A percentile compares a stretch with the other conserved stretches of the same genome.
Conservation (phyloP, 2,113 vertebrate species). For the Cebus imitator region DNA sequence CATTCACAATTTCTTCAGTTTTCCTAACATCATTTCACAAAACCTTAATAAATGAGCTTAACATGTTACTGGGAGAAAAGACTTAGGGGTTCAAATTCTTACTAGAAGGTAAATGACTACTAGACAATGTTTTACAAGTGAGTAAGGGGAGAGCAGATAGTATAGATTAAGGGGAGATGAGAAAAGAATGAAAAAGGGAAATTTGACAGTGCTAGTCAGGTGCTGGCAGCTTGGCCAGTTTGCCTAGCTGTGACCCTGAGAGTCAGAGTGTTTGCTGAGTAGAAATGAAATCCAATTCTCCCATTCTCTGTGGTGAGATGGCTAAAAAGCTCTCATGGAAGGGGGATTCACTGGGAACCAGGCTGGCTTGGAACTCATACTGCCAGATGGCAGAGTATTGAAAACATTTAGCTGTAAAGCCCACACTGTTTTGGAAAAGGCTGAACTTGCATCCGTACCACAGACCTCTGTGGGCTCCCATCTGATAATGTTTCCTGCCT, state of each 20-base stretch:
- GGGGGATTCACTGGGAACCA: neutral
- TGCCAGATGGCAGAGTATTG: conserved; percentile 31
- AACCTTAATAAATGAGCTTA: neutral
- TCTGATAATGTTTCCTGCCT: neutral
- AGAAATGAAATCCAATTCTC: neutral
- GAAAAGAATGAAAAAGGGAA: neutral
- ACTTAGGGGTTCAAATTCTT: neutral
- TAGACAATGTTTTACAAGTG: neutral
- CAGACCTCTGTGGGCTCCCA: neutral
- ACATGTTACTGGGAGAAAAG: neutral
- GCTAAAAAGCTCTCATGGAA: neutral
- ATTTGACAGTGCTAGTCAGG: neutral
- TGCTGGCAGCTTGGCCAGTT: no score
- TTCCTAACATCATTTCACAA: neutral
- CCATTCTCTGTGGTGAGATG: neutral
- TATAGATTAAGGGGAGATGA: no score
- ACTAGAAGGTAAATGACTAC: neutral
- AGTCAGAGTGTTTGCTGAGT: neutral
- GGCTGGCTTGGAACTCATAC: neutral
- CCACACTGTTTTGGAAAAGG: conserved; percentile 7
- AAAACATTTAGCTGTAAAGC: conserved; percentile 31
- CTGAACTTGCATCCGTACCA: neutral
- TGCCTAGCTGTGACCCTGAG: neutral
- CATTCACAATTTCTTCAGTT: neutral
- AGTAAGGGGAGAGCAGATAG: neutral